These are phyloP conservation scores for Podarcis muralis DNA, from an alignment of 2,113 vertebrate genomes.

Conservation along the genomic window DNA sequence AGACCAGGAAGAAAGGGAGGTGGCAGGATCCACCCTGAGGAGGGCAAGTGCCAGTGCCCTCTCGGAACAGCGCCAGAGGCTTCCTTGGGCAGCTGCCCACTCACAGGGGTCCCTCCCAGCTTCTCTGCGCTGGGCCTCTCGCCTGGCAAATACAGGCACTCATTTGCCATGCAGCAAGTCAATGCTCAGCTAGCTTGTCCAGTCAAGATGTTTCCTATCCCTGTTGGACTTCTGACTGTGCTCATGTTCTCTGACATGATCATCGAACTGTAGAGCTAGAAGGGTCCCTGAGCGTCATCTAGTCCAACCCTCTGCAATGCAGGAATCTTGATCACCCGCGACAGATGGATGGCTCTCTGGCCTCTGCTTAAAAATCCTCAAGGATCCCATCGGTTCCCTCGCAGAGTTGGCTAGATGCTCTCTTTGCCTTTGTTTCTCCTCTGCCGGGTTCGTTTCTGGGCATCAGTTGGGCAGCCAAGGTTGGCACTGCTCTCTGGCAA, in stretches of 20 bases:
- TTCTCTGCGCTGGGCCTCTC: neutral
- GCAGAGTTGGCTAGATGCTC: neutral
- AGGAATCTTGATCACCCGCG: no score
- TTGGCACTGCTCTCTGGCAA: conserved; percentile 80
- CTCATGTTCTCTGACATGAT: no score
- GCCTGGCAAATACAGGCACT: neutral
- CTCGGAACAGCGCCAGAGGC: neutral
- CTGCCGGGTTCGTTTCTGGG: conserved; percentile 14
- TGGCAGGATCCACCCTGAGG: neutral
- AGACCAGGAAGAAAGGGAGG: neutral
- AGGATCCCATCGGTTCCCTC: no score
- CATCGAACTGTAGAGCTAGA: no score
- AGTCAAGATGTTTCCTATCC: no score
- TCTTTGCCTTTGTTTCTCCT: neutral
- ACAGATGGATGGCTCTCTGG: no score
- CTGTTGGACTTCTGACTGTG: no score
- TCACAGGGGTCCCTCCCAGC: neutral
- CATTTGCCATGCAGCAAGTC: neutral
- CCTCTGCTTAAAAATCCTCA: no score
- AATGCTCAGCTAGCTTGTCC: neutral
- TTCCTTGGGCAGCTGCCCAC: neutral
- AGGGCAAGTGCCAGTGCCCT: neutral
- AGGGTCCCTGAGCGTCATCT: no score
- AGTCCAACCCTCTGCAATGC: no score
- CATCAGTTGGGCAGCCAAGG: neutral